Evolutionary conservation across 64 coral and sea anemone genomes (phyloP), one percentile per base, ranked within the genome.

Genomic region (Orbicella faveolata): DNA sequence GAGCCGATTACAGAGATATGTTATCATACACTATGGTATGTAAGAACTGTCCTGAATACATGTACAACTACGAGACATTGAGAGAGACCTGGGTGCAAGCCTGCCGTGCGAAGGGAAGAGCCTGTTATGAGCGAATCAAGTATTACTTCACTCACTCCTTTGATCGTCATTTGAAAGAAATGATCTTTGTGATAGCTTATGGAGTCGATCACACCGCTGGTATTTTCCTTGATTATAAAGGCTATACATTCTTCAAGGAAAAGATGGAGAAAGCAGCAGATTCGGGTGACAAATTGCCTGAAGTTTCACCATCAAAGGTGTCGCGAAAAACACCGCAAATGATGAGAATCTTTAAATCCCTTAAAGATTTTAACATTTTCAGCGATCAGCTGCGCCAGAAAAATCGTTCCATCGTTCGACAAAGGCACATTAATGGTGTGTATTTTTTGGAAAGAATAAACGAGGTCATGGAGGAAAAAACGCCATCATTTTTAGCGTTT

Each of bases 221-320:
- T 8, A 72, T 85, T 52, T 85, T 85, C 52, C 64, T 85, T n/a
- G 82, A 85, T 70, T 85, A 52, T 39, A 85, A 85, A n/a, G 82
- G 19, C 10, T 52, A 85, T 85, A 30, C 11, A 16, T 85, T 72
- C 18, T 85, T 85, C 5, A 85, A 85, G 41, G 82, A 85, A 35
- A 85, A 85, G 68, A 66, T 85, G 63, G 82, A 85, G 14, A 85
- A 65, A 30, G 82, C 82, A 26, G 65, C 68, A 23, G 81, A 66
- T 13, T 34, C 37, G 12, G 36, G 18, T 9, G 17, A 48, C 11
- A 13, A 72, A 52, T 13, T 85, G 20, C 39, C 82, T 20, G 63
- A 85, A 0, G 39, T 53, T 37, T 11, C 36, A 52, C 82, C 82
- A 70, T 21, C n/a, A 52, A 85, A 69, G 39, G 3, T 85, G 3